These are phyloP conservation scores for Esperia sulphurella DNA, from an alignment of 2,888 invertebrate species.

Conservation along the genomic window DNA sequence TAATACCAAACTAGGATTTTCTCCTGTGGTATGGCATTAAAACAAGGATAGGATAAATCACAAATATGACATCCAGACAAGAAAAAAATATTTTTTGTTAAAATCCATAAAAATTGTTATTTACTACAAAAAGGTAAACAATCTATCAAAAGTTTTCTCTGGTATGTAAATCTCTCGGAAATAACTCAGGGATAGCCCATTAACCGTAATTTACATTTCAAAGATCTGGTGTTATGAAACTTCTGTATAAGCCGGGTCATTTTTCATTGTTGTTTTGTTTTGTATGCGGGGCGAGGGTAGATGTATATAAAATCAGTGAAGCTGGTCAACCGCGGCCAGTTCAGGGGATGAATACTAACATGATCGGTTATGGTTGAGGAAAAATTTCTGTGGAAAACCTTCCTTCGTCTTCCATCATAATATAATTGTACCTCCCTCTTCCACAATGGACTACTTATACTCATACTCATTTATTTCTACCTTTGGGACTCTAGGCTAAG, in stretches of 20 bases:
- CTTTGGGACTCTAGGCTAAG: no score
- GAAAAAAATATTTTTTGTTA: no score
- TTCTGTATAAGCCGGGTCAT: conserved; percentile 4
- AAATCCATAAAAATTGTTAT: background rate
- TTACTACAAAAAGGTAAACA: background rate
- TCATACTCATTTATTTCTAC: no score
- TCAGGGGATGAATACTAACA: conserved; percentile 21
- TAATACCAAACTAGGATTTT: no score
- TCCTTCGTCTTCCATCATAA: no score
- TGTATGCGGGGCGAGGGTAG: conserved; percentile 18
- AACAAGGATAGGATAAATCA: no score
- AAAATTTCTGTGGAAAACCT: background rate
- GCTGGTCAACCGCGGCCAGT: conserved; percentile 25
- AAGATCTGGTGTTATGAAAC: background rate
- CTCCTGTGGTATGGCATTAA: no score
- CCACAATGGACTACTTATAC: no score
- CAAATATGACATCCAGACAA: no score
- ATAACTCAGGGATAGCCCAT: conserved; percentile 1
- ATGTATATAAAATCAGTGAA: conserved; percentile 29
- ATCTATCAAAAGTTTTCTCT: background rate
- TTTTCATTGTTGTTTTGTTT: conserved; percentile 17
- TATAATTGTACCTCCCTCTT: no score
- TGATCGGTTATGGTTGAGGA: background rate
- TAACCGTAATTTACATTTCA: background rate
- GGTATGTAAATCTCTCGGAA: background rate